Evolutionary conservation across 2,797 vertebrate genomes (phyloP).

Genomic region (Hemibagrus guttatus): DNA sequence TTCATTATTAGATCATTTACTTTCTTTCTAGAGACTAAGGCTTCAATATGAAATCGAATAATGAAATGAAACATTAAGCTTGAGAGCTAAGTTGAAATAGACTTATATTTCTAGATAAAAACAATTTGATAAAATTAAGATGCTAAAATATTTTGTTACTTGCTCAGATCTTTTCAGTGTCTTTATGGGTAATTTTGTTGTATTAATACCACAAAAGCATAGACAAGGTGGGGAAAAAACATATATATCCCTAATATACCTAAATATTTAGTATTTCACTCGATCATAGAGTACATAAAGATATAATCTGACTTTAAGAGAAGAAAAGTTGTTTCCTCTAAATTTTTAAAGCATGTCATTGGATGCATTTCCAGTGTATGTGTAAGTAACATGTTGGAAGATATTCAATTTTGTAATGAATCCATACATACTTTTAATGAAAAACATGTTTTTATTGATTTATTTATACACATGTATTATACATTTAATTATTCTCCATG

Average conservation of each 20-base stretch:
- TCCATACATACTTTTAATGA: background rate
- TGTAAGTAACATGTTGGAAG: background rate
- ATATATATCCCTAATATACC: background rate
- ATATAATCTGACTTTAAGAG: background rate
- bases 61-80: background rate
- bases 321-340: no score
- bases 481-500: background rate
- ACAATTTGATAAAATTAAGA: no score
- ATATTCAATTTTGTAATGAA: background rate
- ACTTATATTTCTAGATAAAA: background rate
- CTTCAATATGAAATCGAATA: background rate
- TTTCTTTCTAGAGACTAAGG: background rate
- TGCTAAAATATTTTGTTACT: background rate
- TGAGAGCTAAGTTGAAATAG: background rate
- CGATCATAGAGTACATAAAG: background rate
- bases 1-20: background rate
- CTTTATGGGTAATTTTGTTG: background rate
- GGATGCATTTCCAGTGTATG: background rate
- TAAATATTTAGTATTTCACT: background rate
- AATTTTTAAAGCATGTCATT: background rate
- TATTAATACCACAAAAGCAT: background rate
- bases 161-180: background rate
- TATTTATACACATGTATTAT: background rate
- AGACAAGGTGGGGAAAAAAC: background rate
- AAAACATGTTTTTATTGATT: background rate